Percentiles rank a stretch among this genome's conserved stretches.
Evolutionary conservation across 2,888 invertebrate genomes (phyloP).

Genomic region (Monoplex corrugatus): DNA sequence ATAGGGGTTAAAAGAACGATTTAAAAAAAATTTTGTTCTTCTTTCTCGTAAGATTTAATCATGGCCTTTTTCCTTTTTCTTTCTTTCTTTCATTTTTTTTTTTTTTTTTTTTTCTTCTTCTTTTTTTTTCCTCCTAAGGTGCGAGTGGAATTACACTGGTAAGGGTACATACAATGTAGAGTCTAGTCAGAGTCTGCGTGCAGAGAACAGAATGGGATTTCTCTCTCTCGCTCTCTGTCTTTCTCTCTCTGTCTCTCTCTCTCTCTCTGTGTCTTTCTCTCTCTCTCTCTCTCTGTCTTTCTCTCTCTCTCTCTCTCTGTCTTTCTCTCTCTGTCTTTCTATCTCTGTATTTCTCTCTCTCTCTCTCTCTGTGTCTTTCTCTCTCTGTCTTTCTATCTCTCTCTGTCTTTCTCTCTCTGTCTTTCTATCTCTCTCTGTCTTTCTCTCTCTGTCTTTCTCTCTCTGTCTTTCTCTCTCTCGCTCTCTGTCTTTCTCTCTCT

Average conservation of each 20-base stretch:
- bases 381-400: constrained; percentile 44
- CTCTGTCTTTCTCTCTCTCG: not conserved
- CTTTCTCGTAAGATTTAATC: too few species aligned
- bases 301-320: constrained; percentile 18
- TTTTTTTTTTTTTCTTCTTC: not conserved
- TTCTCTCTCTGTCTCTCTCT: not conserved
- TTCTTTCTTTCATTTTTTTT: not conserved
- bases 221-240: not conserved
- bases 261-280: constrained; percentile 6
- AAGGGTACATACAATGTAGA: too few species aligned
- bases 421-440: not conserved
- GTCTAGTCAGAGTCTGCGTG: too few species aligned
- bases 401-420: not conserved
- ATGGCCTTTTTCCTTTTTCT: not conserved
- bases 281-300: constrained; percentile 35
- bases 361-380: constrained; percentile 26
- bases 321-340: constrained; percentile 22
- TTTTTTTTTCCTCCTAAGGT: not conserved
- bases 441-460: not conserved
- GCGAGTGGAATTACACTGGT: too few species aligned
- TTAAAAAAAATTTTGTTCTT: too few species aligned
- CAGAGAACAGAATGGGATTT: not conserved
- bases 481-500: not conserved
- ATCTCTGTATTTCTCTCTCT: not conserved
- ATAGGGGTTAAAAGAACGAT: too few species aligned